Evolutionary conservation across 2,888 invertebrate species (phyloP).

Genomic region (Troides oblongomaculatus): DNA sequence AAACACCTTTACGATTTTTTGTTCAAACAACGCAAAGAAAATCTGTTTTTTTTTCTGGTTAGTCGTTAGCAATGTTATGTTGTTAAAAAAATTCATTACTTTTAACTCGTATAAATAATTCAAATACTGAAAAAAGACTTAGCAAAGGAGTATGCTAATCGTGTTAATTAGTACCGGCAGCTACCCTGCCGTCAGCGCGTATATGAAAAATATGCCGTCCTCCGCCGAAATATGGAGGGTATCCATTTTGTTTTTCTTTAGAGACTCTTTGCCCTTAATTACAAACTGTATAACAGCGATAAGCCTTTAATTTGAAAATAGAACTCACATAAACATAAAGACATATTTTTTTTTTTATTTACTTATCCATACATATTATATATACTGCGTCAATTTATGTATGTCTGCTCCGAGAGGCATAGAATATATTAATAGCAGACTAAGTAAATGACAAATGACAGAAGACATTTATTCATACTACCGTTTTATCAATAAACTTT

Average conservation of each 20-base stretch:
- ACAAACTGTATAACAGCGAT: slow-evolving; percentile 14
- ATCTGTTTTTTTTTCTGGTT: neutral
- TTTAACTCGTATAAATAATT: slow-evolving; percentile 10
- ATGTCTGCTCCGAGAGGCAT: too few species aligned
- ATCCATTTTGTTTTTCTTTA: slow-evolving; percentile 24
- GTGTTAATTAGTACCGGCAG: slow-evolving; percentile 72
- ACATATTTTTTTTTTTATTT: neutral
- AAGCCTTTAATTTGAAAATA: slow-evolving; percentile 18
- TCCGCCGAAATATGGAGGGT: slow-evolving; percentile 15
- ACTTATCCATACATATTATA: too few species aligned
- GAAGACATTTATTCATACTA: too few species aligned
- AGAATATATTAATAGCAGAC: too few species aligned
- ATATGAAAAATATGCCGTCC: slow-evolving; percentile 25
- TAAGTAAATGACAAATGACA: too few species aligned
- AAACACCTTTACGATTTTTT: too few species aligned
- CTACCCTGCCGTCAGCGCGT: slow-evolving; percentile 16
- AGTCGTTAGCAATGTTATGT: neutral
- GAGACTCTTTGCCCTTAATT: slow-evolving; percentile 17
- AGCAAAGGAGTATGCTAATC: slow-evolving; percentile 71
- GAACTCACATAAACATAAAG: neutral
- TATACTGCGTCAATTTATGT: too few species aligned
- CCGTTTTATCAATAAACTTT: too few species aligned
- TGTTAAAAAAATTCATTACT: neutral
- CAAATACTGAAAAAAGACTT: slow-evolving; percentile 6
- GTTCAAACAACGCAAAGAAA: too few species aligned